Evolutionary conservation across 2,113 vertebrate genomes (phyloP).

Genomic region (Pollachius pollachius): DNA sequence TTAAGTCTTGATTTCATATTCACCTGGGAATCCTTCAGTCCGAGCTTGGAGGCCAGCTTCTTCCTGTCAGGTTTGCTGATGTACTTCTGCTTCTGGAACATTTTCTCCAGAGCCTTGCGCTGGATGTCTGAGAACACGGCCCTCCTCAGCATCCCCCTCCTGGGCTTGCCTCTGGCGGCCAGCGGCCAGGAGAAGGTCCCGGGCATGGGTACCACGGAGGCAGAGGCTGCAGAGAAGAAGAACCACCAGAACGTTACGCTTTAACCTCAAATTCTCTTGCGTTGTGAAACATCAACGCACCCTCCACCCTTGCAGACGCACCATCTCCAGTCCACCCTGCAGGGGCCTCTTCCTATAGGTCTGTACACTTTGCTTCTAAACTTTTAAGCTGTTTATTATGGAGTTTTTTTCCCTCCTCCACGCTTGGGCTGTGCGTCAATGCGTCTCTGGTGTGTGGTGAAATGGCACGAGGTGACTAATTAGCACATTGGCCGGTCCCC

Average conservation of each 20-base stretch:
- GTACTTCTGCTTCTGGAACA: conserved; percentile 99
- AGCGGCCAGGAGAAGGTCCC: conserved; percentile 96
- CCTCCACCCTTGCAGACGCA: not conserved
- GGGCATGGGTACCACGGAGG: conserved; percentile 88
- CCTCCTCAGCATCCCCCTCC: conserved; percentile 91
- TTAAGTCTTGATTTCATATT: not conserved
- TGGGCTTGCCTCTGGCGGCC: conserved; percentile 88
- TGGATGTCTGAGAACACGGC: conserved; percentile 97
- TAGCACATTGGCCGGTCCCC: conserved; percentile 90
- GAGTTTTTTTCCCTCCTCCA: too few relatives aligned
- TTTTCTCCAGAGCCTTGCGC: conserved; percentile 95
- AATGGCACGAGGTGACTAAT: conserved; percentile 94
- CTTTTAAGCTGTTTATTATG: too few relatives aligned
- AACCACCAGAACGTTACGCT: not conserved
- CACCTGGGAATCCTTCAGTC: conserved; percentile 97
- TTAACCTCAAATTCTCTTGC: conserved; percentile 1
- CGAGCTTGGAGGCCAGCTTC: conserved; percentile 90
- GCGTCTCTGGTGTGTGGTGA: conserved; percentile 57
- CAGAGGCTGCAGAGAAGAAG: conserved; percentile 71
- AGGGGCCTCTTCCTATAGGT: too few relatives aligned
- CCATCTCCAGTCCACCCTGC: too few relatives aligned
- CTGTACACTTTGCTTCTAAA: too few relatives aligned
- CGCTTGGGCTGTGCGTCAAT: too few relatives aligned
- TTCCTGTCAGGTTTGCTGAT: conserved; percentile 98
- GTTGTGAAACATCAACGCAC: too few relatives aligned